Percentiles rank a stretch among this genome's conserved stretches.
Evolutionary conservation across 2,797 vertebrate species (phyloP).

Genomic region (Poeciliopsis presidionis): DNA sequence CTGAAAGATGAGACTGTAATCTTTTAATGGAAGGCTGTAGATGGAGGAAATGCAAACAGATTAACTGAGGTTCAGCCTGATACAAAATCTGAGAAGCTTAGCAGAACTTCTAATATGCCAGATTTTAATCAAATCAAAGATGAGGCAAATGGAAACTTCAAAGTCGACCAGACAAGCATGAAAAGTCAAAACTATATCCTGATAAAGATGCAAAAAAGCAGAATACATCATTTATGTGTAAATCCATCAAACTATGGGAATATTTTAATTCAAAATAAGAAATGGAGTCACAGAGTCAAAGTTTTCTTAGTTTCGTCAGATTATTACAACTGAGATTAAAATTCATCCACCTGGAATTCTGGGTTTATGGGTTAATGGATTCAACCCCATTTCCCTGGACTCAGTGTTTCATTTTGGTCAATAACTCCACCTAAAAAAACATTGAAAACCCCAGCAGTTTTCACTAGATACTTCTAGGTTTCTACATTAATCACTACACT

Average conservation of each 20-base stretch:
- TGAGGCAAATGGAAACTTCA: not conserved
- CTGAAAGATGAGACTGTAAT: constrained; percentile 52
- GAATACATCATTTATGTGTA: not conserved
- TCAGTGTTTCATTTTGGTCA: not conserved
- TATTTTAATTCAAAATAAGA: not conserved
- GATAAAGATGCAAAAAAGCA: not conserved
- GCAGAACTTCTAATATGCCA: not conserved
- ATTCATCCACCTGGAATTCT: not conserved
- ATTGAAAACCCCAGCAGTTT: not conserved
- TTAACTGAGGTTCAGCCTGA: constrained; percentile 1
- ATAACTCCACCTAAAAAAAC: not conserved
- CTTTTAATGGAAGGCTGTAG: constrained; percentile 49
- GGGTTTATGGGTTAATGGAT: not conserved
- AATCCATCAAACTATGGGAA: not conserved
- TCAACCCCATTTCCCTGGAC: not conserved
- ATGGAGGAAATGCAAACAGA: constrained; percentile 5
- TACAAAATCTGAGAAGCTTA: constrained; percentile 11
- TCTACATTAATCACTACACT: not conserved
- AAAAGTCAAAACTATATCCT: constrained; percentile 7
- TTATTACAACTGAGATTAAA: not conserved
- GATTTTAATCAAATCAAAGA: constrained; percentile 26
- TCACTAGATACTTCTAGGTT: not conserved
- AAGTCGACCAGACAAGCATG: constrained; percentile 4
- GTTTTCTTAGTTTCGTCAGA: not conserved
- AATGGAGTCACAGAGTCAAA: not conserved